A percentile compares a stretch with the other conserved stretches of the same genome.
These are phyloP conservation scores for Panopea generosa DNA, from an alignment of 2,888 invertebrate genomes.

Conservation along the genomic window DNA sequence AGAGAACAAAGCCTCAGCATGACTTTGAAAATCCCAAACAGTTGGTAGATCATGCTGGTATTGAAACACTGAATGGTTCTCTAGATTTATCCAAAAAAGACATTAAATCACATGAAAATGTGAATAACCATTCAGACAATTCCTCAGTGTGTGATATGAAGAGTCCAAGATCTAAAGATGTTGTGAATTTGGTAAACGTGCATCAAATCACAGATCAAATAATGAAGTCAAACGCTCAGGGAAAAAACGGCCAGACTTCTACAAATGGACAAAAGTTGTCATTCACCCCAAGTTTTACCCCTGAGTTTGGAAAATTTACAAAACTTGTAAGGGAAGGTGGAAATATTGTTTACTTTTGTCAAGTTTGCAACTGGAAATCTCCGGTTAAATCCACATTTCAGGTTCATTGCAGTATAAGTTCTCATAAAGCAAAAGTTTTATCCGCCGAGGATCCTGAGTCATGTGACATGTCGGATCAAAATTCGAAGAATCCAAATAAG, in stretches of 20 bases:
- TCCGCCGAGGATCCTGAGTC: constrained; percentile 53
- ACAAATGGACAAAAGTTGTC: constrained; percentile 22
- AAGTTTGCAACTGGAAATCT: constrained; percentile 78
- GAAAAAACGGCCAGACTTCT: constrained; percentile 19
- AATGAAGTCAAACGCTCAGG: constrained; percentile 57
- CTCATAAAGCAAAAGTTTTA: constrained; percentile 68
- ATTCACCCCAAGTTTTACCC: constrained; percentile 66
- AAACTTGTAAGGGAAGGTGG: constrained; percentile 77
- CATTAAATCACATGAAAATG: background rate
- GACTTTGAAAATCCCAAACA: constrained; percentile 51
- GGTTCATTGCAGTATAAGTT: constrained; percentile 67
- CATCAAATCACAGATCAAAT: constrained; percentile 74
- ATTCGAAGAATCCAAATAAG: constrained; percentile 10
- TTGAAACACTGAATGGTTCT: constrained; percentile 54
- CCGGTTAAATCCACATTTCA: constrained; percentile 75
- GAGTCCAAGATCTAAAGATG: background rate
- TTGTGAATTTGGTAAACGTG: constrained; percentile 22
- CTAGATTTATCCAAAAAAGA: constrained; percentile 54
- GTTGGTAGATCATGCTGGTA: constrained; percentile 53
- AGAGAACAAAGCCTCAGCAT: constrained; percentile 42
- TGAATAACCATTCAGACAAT: constrained; percentile 2
- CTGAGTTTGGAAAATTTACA: constrained; percentile 77
- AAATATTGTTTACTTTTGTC: constrained; percentile 79
- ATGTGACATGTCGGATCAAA: constrained; percentile 22
- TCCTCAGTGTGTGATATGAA: background rate